Percentiles rank a stretch among this genome's conserved stretches.
Conservation (phyloP, 2,888 invertebrate genomes). For the Sesia bembeciformis region DNA sequence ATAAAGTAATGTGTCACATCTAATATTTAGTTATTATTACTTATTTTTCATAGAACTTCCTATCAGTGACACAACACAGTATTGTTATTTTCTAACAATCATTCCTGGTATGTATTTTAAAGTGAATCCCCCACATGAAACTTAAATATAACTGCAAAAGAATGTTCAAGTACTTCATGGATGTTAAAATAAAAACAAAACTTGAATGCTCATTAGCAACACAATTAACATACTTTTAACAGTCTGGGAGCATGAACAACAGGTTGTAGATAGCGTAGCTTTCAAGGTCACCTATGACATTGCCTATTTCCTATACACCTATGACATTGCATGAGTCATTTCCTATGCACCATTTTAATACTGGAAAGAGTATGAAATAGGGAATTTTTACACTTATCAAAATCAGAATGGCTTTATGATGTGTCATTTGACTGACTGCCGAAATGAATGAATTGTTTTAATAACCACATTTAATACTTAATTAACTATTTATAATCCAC, state of each 20-base stretch:
- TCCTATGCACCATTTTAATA: too few species aligned
- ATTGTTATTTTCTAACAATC: too few species aligned
- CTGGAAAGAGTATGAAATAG: too few species aligned
- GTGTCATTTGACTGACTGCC: too few species aligned
- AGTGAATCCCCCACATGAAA: neutral
- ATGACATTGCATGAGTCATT: too few species aligned
- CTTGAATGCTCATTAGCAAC: constrained; percentile 34
- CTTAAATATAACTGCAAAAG: neutral
- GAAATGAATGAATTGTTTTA: too few species aligned
- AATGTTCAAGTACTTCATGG: constrained; percentile 4
- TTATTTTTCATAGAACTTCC: too few species aligned
- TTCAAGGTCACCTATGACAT: neutral
- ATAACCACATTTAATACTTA: neutral
- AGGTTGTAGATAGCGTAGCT: neutral
- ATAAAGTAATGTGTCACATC: too few species aligned
- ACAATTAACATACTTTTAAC: constrained; percentile 51
- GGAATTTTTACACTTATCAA: neutral
- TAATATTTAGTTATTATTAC: too few species aligned
- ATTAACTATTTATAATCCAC: too few species aligned
- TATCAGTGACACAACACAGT: too few species aligned
- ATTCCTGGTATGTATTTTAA: neutral
- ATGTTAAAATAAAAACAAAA: constrained; percentile 29
- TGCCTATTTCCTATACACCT: too few species aligned
- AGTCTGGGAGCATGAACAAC: constrained; percentile 19
- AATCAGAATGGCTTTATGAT: neutral